These are phyloP conservation scores for Brotula barbata DNA, from an alignment of 2,797 vertebrate species.

Conservation along the genomic window DNA sequence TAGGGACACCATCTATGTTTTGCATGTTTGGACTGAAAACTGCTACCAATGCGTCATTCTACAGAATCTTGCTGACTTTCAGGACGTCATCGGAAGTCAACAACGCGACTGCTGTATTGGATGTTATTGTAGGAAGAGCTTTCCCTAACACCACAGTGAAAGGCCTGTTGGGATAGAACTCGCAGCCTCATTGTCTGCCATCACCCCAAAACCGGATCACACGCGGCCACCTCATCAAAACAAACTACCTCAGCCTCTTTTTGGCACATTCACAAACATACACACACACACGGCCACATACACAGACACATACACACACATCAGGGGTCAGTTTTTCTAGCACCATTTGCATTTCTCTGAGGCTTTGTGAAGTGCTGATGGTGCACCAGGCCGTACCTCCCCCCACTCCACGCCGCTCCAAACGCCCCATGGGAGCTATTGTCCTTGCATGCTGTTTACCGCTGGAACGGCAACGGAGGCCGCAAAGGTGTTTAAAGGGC, in stretches of 20 bases:
- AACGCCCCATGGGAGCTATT: constrained; percentile 48
- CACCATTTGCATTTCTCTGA: constrained; percentile 64
- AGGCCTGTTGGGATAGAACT: constrained; percentile 32
- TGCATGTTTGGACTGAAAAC: neutral
- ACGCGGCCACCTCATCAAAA: constrained; percentile 54
- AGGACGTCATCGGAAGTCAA: constrained; percentile 32
- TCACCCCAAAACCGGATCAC: constrained; percentile 53
- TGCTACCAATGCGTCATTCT: constrained; percentile 5
- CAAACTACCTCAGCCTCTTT: constrained; percentile 54
- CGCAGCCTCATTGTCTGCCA: constrained; percentile 53
- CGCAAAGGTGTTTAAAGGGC: constrained; percentile 48
- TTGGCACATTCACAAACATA: neutral
- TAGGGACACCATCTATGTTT: too few species aligned
- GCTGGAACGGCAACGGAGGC: constrained; percentile 61
- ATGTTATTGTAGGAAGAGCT: constrained; percentile 50
- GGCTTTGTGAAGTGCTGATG: constrained; percentile 76
- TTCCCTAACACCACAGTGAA: constrained; percentile 53
- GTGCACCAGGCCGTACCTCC: constrained; percentile 27
- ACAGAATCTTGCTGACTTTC: neutral
- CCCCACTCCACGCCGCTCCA: constrained; percentile 28
- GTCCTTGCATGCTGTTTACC: constrained; percentile 68
- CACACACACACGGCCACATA: too few species aligned
- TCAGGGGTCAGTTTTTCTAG: constrained; percentile 60
- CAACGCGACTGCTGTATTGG: constrained; percentile 13
- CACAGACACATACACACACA: too few species aligned